These are phyloP conservation scores for Phylloscopus trochilus DNA, from an alignment of 2,113 vertebrate genomes.

Conservation along the genomic window DNA sequence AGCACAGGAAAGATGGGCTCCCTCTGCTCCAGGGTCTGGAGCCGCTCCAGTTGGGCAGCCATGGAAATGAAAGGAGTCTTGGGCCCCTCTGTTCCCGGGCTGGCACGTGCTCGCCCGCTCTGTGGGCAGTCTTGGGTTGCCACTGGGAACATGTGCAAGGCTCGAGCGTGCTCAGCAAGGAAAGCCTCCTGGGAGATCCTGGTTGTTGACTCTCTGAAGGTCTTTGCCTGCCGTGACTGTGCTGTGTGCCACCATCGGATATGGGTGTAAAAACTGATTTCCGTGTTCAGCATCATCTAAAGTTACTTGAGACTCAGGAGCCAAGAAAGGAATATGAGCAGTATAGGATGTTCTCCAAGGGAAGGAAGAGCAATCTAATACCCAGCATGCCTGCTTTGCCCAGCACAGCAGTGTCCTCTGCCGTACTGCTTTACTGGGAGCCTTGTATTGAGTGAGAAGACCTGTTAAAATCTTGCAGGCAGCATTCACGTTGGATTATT, in stretches of 20 bases:
- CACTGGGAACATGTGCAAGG: fast-evolving
- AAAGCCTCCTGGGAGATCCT: background rate
- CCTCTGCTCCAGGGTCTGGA: background rate
- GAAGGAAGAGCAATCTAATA: slow-evolving; percentile 7
- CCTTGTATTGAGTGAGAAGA: background rate
- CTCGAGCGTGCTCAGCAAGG: fast-evolving
- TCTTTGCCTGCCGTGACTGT: background rate
- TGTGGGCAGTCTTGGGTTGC: background rate
- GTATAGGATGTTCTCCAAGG: background rate
- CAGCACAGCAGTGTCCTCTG: background rate
- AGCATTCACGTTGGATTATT: background rate
- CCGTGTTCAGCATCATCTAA: background rate
- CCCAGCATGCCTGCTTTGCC: background rate
- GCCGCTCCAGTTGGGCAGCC: background rate
- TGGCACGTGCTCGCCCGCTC: fast-evolving
- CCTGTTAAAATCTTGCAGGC: background rate
- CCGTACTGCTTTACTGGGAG: background rate
- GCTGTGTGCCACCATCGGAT: background rate
- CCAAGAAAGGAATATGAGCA: background rate
- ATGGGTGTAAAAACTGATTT: background rate
- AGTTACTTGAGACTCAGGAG: background rate
- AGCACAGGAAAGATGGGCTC: background rate
- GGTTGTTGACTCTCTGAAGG: background rate
- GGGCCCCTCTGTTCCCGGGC: background rate
- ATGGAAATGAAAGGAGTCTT: background rate